Evolutionary conservation across 2,113 vertebrate species (phyloP), one percentile per base, ranked within the genome.

Genomic region (Zosterops pallidus): DNA sequence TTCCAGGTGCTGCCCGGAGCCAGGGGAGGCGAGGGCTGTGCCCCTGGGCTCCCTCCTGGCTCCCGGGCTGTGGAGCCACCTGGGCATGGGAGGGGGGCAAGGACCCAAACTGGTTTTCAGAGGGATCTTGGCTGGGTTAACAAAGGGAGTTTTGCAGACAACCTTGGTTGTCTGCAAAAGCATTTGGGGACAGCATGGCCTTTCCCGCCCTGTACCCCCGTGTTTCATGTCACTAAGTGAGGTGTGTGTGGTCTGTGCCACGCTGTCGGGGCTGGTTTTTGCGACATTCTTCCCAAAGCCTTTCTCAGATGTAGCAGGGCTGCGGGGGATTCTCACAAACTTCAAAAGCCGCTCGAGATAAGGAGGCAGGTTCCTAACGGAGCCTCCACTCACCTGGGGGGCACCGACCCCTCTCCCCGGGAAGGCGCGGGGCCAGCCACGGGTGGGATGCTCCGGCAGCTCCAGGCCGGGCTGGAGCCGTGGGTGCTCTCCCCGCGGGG

Each of bases 1-100:
- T 92, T 92, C 92, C 88, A 94, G 96, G 71, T 90, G 71, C 75
- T 90, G 90, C 95, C 90, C 3, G 1, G 71, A 96, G 88, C 90
- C 23, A 49, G 65, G 33, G 62, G 47, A 71, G 81, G 81, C 0
- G 5, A 64, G 44, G 9, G 28, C 49, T 89, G 60, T 55, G 42
- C 77, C 63, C 28, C 33, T 3, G 46, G 91, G 68, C 13, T 80
- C 35, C 72, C 86, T 72, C 68, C 18, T 5, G 22, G 76, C 76
- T 89, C 71, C 50, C 6, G 0, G 46, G 72, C 72, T 70, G 53
- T 5, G 8, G 37, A 90, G 71, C 55, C 69, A 87, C 84, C 49
- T 63, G 4, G 24, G 81, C 78, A 71, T 24, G 78, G 87, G 60
- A 94, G 50, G 29, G 50, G 56, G 69, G 9, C 14, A 11, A 92